phyloP scores from a whole-genome alignment of 2,113 vertebrate genomes.

The Odobenus rosmarus region DNA sequence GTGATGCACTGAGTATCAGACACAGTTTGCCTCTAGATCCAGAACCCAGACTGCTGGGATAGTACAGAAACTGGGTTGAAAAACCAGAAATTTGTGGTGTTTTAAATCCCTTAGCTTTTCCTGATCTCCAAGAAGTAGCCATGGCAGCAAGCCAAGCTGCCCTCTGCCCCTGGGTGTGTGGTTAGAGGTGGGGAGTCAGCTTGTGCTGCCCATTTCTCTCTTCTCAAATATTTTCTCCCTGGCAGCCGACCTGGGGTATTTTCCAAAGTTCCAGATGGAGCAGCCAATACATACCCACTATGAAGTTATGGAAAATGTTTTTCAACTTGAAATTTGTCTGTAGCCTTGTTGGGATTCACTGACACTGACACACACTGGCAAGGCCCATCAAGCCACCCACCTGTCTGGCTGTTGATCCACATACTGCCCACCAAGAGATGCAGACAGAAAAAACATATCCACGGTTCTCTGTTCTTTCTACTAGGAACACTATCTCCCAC shows the following conservation, averaged over 20 bases:
- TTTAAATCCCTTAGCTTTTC: neutral
- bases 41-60: neutral
- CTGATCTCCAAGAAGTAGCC: neutral
- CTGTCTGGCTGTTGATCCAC: neutral
- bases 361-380: neutral
- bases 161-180: neutral
- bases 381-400: neutral
- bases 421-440: neutral
- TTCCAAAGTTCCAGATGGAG: slow-evolving; percentile 5
- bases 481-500: neutral
- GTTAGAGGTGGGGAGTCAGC: neutral
- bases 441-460: neutral
- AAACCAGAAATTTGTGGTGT: neutral
- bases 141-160: neutral
- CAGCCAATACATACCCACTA: neutral
- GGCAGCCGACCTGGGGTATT: neutral
- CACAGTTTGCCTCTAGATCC: neutral
- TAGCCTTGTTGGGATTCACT: neutral
- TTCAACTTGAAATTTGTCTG: neutral
- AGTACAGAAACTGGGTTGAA: slow-evolving; percentile 1
- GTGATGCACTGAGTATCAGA: neutral
- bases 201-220: neutral
- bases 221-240: neutral
- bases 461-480: neutral
- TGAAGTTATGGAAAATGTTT: neutral